Percentiles rank a stretch among this genome's conserved stretches.
phyloP scores from a whole-genome alignment of 2,797 vertebrate species.

The Vireo griseus region DNA sequence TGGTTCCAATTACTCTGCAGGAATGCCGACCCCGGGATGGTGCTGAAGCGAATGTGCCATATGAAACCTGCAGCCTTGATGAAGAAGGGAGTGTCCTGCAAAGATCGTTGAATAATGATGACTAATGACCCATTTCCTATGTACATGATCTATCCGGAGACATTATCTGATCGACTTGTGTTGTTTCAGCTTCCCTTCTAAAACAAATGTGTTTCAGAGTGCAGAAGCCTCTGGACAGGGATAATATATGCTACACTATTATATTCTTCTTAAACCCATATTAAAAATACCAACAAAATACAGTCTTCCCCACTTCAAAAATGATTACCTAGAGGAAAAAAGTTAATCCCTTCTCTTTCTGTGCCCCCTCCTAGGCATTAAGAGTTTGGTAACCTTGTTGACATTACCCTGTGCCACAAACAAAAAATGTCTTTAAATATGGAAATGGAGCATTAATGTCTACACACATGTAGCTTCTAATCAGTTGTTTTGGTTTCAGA shows the following conservation, averaged over 20 bases:
- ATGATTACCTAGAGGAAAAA: background rate
- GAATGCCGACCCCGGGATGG: accelerated
- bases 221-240: background rate
- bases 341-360: background rate
- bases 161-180: background rate
- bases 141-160: background rate
- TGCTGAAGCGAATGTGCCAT: background rate
- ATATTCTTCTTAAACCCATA: background rate
- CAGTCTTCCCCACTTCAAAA: background rate
- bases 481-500: background rate
- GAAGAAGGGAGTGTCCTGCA: background rate
- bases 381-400: background rate
- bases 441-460: background rate
- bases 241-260: background rate
- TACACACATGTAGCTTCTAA: background rate
- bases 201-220: background rate
- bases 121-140: background rate
- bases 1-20: background rate
- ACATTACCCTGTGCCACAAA: background rate
- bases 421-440: background rate
- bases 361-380: background rate
- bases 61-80: background rate
- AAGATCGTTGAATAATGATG: background rate
- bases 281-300: background rate
- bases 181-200: background rate